phyloP scores from a whole-genome alignment of 1,140 invertebrate genomes.

The Aphis gossypii region DNA sequence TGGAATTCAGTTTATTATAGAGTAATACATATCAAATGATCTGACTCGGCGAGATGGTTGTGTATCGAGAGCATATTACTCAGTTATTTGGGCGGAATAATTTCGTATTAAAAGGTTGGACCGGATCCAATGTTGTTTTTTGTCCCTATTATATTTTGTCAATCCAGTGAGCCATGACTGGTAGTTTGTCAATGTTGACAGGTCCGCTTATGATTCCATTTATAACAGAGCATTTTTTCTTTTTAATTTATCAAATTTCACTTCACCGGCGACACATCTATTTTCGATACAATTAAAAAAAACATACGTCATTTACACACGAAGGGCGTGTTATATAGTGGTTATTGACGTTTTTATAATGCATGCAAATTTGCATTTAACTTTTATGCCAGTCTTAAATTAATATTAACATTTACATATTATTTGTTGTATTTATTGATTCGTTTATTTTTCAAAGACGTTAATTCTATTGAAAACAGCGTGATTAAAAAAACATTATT shows the following conservation, averaged over 20 bases:
- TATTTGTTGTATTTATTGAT: neutral
- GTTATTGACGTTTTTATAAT: slow-evolving; percentile 21
- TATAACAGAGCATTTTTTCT: slow-evolving; percentile 53
- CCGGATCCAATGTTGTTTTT: slow-evolving; percentile 58
- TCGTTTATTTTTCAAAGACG: neutral
- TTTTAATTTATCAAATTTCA: slow-evolving; percentile 58
- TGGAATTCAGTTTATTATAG: slow-evolving; percentile 39
- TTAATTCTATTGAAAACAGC: neutral
- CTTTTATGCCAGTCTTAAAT: neutral
- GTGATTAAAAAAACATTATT: neutral
- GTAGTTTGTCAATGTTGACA: slow-evolving; percentile 54
- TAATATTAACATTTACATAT: neutral
- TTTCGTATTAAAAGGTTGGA: slow-evolving; percentile 58
- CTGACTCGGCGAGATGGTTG: slow-evolving; percentile 34
- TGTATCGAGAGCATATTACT: slow-evolving; percentile 48
- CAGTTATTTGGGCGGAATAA: slow-evolving; percentile 52
- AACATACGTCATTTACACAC: neutral
- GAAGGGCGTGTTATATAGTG: neutral
- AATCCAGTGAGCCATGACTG: slow-evolving; percentile 52
- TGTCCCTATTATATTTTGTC: slow-evolving; percentile 52
- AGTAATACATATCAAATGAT: neutral
- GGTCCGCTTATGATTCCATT: slow-evolving; percentile 53
- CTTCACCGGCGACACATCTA: slow-evolving; percentile 43
- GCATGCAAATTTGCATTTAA: slow-evolving; percentile 8
- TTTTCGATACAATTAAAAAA: slow-evolving; percentile 57